These are phyloP conservation scores for Teleogryllus oceanicus DNA, from an alignment of 2,888 invertebrate genomes.

Conservation along the genomic window DNA sequence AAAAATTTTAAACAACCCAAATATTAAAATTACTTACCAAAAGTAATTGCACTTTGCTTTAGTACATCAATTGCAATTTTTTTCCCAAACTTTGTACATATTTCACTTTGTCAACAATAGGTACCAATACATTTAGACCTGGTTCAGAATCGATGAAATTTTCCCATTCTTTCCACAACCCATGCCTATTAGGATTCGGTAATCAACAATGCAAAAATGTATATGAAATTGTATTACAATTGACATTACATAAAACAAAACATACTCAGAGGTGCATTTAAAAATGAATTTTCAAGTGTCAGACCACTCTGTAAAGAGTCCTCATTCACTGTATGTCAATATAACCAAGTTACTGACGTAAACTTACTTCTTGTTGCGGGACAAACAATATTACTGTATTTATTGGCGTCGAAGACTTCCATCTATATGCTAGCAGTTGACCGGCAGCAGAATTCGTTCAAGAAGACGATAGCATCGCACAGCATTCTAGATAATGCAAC, in stretches of 20 bases:
- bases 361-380: slow-evolving; percentile 91
- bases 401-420: slow-evolving; percentile 65
- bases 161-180: slow-evolving; percentile 98
- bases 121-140: slow-evolving; percentile 88
- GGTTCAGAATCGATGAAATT: slow-evolving; percentile 91
- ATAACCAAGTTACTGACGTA: not conserved
- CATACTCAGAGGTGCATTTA: too few species aligned
- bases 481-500: not conserved
- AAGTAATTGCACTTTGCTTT: slow-evolving; percentile 95
- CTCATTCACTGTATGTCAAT: not conserved
- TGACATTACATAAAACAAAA: not conserved
- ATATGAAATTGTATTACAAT: slow-evolving; percentile 22
- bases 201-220: slow-evolving; percentile 27
- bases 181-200: slow-evolving; percentile 66
- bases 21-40: slow-evolving; percentile 50
- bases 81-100: slow-evolving; percentile 98
- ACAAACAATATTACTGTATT: slow-evolving; percentile 97
- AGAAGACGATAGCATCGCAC: not conserved
- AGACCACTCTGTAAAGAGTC: not conserved
- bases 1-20: not conserved
- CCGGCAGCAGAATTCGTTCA: not conserved
- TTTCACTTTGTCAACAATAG: slow-evolving; percentile 86
- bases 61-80: slow-evolving; percentile 99
- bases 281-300: too few species aligned
- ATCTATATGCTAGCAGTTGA: slow-evolving; percentile 32